Evolutionary conservation across 2,113 vertebrate species (phyloP), one percentile per base, ranked within the genome.

Genomic region (Maccullochella peelii): DNA sequence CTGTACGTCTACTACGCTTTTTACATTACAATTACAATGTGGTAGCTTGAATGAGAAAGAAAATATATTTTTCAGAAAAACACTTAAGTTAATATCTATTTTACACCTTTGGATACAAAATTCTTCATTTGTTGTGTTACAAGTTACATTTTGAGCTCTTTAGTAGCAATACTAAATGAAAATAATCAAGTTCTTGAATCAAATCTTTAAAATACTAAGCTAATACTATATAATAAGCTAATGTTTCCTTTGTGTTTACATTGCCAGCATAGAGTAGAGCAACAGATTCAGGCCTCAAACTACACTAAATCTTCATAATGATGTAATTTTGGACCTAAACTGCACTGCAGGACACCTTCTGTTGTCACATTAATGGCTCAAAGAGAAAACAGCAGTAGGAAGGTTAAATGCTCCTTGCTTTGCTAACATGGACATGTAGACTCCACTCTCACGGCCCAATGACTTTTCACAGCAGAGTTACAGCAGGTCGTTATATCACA

Each of bases 331-430:
- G 84, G 59, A 80, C 33, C 40, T 40, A 21, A 77, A 61, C 91
- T 93, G 89, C 91, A 91, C 58, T 90, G 93, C 89, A 92, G 91
- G 74, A 88, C 75, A 77, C 79, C 57, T 83, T 62, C 18, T 21
- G 66, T 27, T 79, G 83, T 73, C 80, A 62, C 86, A 69, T 62
- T 16, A 50, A 4, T 42, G 50, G 20, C 50, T 59, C 10, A 42
- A 1, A 25, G 1, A 42, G 23, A 40, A 36, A 58, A 20, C 10
- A 77, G 15, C 3, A 38, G 23, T 0, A 20, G 9, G 61, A 40
- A 38, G 61, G n/a, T 40, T 18, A 61, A 44, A 57, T 1, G 47
- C 59, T 27, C 8, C 4, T 15, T n/a, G 40, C 55, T 40, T 30
- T 21, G 16, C n/a, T 40, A 30, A 55, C 54, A 65, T 5, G 16